Evolutionary conservation across 2,888 invertebrate genomes (phyloP).

Genomic region (Pimpla rufipes): DNA sequence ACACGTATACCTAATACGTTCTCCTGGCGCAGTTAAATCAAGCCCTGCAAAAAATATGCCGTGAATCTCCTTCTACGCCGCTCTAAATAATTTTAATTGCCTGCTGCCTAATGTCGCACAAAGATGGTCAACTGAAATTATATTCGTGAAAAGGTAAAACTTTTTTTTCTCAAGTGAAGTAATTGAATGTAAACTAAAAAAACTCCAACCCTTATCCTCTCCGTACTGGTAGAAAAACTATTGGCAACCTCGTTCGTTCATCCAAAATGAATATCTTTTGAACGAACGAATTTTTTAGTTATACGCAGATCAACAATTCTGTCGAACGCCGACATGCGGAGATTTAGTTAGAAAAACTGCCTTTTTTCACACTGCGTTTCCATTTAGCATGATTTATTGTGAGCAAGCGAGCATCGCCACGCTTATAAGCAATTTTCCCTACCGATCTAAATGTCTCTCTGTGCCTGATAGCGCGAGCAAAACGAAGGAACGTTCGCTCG

Average conservation of each 20-base stretch:
- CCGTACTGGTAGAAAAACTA: too few relatives aligned
- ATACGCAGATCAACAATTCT: too few relatives aligned
- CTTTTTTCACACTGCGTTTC: not conserved
- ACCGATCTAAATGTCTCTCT: slow-evolving; percentile 30
- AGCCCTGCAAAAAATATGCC: not conserved
- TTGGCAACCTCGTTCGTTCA: too few relatives aligned
- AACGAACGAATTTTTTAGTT: too few relatives aligned
- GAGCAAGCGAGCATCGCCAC: slow-evolving; percentile 35
- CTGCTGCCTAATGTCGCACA: not conserved
- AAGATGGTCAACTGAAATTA: not conserved
- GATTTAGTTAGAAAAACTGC: not conserved
- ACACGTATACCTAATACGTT: not conserved
- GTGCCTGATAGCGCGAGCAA: slow-evolving; percentile 34
- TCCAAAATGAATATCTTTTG: too few relatives aligned
- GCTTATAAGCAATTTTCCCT: slow-evolving; percentile 33
- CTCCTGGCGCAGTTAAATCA: not conserved
- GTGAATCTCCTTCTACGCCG: not conserved
- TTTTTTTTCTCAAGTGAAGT: too few relatives aligned
- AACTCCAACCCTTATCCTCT: too few relatives aligned
- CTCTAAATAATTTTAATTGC: not conserved
- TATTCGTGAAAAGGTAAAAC: too few relatives aligned
- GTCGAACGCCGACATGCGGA: too few relatives aligned
- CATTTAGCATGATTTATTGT: slow-evolving; percentile 29
- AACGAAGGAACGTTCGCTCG: slow-evolving; percentile 33
- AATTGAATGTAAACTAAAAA: too few relatives aligned